Evolutionary conservation across 2,113 vertebrate genomes (phyloP).

Genomic region (Microcebus lehilahytsara): DNA sequence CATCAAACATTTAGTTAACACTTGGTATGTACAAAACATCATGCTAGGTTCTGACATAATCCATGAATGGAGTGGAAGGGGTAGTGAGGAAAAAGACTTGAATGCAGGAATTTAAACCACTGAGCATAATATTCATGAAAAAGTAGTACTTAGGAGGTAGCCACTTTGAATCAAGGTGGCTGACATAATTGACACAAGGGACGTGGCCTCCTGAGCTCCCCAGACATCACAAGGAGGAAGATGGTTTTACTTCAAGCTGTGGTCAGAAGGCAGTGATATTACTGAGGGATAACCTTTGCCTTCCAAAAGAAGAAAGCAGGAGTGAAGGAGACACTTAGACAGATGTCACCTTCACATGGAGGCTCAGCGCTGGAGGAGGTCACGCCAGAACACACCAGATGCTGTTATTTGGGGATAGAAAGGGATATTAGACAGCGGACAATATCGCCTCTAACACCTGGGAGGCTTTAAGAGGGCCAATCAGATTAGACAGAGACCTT

Average conservation of each 20-base stretch:
- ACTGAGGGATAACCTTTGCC: neutral
- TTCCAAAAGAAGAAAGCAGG: conserved; percentile 14
- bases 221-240: neutral
- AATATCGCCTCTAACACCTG: neutral
- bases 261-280: neutral
- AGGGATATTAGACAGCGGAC: neutral
- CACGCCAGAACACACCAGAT: neutral
- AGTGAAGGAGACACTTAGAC: neutral
- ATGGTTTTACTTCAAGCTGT: neutral
- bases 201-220: neutral
- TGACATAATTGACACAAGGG: neutral
- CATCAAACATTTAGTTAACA: conserved; percentile 16
- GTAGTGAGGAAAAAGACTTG: neutral
- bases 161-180: neutral
- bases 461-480: neutral
- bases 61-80: neutral
- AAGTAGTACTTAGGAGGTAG: neutral
- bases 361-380: neutral
- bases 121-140: neutral
- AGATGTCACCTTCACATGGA: conserved; percentile 14
- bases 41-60: neutral
- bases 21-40: neutral
- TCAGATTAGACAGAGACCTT: neutral
- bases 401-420: neutral
- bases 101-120: neutral